phyloP scores from a whole-genome alignment of 2,113 vertebrate species.

The Seriola aureovittata region DNA sequence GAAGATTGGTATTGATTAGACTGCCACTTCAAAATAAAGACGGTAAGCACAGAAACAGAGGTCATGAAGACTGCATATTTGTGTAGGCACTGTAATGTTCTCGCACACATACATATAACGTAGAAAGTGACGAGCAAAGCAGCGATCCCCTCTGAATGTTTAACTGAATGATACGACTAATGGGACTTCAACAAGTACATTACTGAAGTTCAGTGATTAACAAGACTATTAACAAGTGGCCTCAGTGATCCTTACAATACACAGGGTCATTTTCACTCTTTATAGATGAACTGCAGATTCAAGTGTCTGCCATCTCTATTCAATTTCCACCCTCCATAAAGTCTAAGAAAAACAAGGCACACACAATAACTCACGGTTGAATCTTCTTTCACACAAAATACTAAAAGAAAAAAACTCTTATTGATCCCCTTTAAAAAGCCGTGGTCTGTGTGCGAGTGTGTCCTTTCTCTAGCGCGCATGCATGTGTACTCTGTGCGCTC shows the following conservation, averaged over 20 bases:
- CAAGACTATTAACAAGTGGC: not conserved
- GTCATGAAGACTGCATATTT: slow-evolving; percentile 18
- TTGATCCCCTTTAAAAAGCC: slow-evolving; percentile 70
- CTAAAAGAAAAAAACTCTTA: slow-evolving; percentile 50
- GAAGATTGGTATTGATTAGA: slow-evolving; percentile 59
- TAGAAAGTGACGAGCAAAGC: not conserved
- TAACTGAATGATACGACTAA: not conserved
- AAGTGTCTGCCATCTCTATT: not conserved
- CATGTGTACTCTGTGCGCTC: slow-evolving; percentile 53
- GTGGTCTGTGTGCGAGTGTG: slow-evolving; percentile 44
- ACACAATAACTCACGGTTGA: slow-evolving; percentile 35
- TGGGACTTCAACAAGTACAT: slow-evolving; percentile 2
- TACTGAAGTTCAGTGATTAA: slow-evolving; percentile 1
- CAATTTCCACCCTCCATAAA: slow-evolving; percentile 10
- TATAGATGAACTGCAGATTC: slow-evolving; percentile 21
- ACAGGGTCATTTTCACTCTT: slow-evolving; percentile 5
- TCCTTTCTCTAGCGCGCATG: slow-evolving; percentile 59
- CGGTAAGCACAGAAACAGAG: not conserved
- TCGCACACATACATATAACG: not conserved
- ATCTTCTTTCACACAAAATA: slow-evolving; percentile 59
- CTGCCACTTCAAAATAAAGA: slow-evolving; percentile 55
- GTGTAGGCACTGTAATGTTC: not conserved
- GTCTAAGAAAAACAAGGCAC: slow-evolving; percentile 29
- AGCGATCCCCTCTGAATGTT: not conserved
- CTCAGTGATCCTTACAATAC: slow-evolving; percentile 1